phyloP scores from a whole-genome alignment of 2,888 invertebrate species.

The Watsonalla cultraria region DNA sequence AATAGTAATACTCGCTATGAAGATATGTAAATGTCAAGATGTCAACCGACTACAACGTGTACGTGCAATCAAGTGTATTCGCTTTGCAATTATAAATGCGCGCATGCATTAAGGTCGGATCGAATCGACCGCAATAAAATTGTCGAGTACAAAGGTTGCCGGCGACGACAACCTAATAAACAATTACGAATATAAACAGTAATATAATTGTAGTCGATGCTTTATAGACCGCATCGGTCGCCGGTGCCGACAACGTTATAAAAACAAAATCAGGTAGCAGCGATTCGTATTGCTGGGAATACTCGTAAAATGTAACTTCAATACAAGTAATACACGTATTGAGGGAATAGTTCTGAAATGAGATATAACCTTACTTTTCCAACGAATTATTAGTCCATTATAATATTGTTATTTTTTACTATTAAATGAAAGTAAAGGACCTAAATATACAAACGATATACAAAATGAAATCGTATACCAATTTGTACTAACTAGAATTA shows the following conservation, averaged over 20 bases:
- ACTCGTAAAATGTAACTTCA: background rate
- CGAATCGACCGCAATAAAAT: slow-evolving; percentile 58
- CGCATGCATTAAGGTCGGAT: slow-evolving; percentile 26
- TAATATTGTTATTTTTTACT: too few species aligned
- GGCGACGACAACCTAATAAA: slow-evolving; percentile 50
- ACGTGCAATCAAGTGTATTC: slow-evolving; percentile 17
- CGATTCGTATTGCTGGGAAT: background rate
- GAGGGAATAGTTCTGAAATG: too few species aligned
- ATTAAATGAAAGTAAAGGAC: too few species aligned
- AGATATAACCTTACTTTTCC: too few species aligned
- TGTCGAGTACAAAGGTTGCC: slow-evolving; percentile 51
- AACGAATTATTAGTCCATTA: too few species aligned
- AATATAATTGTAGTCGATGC: slow-evolving; percentile 49
- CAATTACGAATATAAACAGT: slow-evolving; percentile 68
- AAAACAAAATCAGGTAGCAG: slow-evolving; percentile 10
- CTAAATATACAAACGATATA: too few species aligned
- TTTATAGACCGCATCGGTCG: slow-evolving; percentile 58
- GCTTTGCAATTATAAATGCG: slow-evolving; percentile 21
- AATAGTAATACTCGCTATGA: too few species aligned
- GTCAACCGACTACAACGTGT: slow-evolving; percentile 4
- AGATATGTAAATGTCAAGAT: slow-evolving; percentile 12
- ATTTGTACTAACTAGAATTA: too few species aligned
- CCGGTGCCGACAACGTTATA: slow-evolving; percentile 15
- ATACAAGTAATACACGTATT: too few species aligned
- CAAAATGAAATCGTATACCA: too few species aligned